These are phyloP conservation scores for Bujurquina vittata DNA, from an alignment of 2,113 vertebrate genomes.

Conservation along the genomic window DNA sequence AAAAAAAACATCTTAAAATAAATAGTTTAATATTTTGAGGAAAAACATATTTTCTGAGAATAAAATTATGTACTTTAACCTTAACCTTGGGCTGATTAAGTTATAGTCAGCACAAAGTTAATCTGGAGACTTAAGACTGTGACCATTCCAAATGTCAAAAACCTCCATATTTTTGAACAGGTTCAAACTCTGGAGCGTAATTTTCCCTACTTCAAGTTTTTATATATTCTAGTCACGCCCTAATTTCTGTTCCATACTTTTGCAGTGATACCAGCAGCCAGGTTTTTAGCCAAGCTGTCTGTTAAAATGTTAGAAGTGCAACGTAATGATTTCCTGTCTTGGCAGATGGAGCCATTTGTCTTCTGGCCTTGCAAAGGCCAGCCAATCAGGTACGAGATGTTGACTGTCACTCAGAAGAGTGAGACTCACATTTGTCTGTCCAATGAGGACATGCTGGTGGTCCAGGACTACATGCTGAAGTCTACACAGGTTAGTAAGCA, in stretches of 20 bases:
- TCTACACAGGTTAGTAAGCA: slow-evolving; percentile 85
- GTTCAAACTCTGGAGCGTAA: no score
- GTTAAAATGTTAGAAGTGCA: neutral
- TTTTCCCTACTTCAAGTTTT: no score
- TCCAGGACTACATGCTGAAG: slow-evolving; percentile 92
- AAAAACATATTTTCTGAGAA: neutral
- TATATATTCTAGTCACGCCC: no score
- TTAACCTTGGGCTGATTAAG: no score
- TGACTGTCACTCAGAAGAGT: slow-evolving; percentile 89
- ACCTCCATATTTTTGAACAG: no score
- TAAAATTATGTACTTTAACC: no score
- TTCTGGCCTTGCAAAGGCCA: slow-evolving; percentile 92
- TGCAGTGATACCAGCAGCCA: neutral
- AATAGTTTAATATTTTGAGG: neutral
- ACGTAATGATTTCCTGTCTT: slow-evolving; percentile 20
- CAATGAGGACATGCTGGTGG: slow-evolving; percentile 90
- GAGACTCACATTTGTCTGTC: slow-evolving; percentile 89
- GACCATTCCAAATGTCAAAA: no score
- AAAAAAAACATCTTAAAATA: neutral
- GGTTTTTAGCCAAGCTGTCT: neutral
- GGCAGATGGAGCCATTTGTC: slow-evolving; percentile 79
- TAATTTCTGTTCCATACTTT: no score
- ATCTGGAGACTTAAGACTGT: no score
- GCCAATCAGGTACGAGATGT: slow-evolving; percentile 87
- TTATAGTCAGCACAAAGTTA: no score